Percentiles rank a stretch among this genome's conserved stretches.
Evolutionary conservation across 2,888 invertebrate species (phyloP).

Genomic region (Nineta flava): DNA sequence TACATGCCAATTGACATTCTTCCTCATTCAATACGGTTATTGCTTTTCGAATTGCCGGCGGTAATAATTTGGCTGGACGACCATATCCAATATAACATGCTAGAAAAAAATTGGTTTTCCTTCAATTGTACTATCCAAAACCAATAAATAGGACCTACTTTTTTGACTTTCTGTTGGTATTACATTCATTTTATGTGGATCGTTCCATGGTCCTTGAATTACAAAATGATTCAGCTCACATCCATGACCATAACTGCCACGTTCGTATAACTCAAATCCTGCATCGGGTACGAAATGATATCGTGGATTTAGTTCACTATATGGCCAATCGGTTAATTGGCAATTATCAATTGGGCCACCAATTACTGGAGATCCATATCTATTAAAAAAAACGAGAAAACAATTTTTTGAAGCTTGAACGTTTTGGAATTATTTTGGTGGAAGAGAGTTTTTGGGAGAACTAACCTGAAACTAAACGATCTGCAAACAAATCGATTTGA

Average conservation of each 20-base stretch:
- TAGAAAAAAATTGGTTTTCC: constrained; percentile 23
- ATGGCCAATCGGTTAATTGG: constrained; percentile 57
- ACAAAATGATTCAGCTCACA: constrained; percentile 50
- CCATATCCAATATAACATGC: constrained; percentile 68
- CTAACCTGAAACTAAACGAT: constrained; percentile 59
- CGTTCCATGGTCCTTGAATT: constrained; percentile 19
- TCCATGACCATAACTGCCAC: constrained; percentile 68
- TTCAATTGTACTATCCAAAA: constrained; percentile 2
- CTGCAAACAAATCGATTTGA: constrained; percentile 59
- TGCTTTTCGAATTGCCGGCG: constrained; percentile 45
- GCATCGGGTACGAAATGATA: constrained; percentile 40
- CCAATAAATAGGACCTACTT: constrained; percentile 7
- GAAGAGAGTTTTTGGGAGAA: constrained; percentile 3
- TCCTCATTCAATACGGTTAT: constrained; percentile 46
- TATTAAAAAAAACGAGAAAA: constrained; percentile 17
- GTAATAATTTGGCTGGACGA: constrained; percentile 52
- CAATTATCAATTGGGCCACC: constrained; percentile 59
- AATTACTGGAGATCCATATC: constrained; percentile 48
- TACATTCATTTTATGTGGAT: constrained; percentile 4
- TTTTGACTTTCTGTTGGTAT: constrained; percentile 11
- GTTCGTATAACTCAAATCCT: constrained; percentile 60
- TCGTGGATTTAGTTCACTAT: constrained; percentile 43
- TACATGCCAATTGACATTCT: constrained; percentile 56
- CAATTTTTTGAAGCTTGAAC: no score
- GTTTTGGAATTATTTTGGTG: neutral